Evolutionary conservation across 2,888 invertebrate genomes (phyloP).

Genomic region (Thalpophila matura): DNA sequence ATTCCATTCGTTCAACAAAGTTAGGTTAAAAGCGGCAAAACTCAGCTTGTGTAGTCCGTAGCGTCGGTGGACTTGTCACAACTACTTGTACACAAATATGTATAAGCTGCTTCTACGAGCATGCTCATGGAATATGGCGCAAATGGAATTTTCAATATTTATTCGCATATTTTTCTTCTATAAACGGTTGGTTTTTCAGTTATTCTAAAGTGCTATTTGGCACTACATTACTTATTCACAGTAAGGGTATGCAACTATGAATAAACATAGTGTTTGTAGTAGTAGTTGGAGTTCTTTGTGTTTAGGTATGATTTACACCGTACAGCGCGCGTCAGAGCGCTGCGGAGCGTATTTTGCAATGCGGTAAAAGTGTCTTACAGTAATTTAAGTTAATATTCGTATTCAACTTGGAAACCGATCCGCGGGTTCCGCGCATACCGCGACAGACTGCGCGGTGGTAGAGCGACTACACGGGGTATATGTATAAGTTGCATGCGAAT

Average conservation of each 20-base stretch:
- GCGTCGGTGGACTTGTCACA: slow-evolving; percentile 34
- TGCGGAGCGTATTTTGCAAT: too few relatives aligned
- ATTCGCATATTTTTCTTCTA: neutral
- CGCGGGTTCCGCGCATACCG: too few relatives aligned
- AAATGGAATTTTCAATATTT: slow-evolving; percentile 37
- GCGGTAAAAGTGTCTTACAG: too few relatives aligned
- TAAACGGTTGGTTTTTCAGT: slow-evolving; percentile 29
- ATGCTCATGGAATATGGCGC: slow-evolving; percentile 2
- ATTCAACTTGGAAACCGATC: too few relatives aligned
- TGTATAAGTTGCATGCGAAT: too few relatives aligned
- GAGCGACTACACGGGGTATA: too few relatives aligned
- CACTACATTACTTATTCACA: slow-evolving; percentile 39
- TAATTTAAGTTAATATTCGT: too few relatives aligned
- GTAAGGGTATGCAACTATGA: slow-evolving; percentile 17
- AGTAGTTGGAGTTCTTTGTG: too few relatives aligned
- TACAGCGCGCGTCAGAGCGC: too few relatives aligned
- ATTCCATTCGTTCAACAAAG: slow-evolving; percentile 56
- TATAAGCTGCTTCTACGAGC: slow-evolving; percentile 34
- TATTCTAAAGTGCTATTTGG: slow-evolving; percentile 32
- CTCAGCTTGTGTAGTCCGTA: slow-evolving; percentile 31
- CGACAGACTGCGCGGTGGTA: too few relatives aligned
- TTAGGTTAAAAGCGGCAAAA: slow-evolving; percentile 56
- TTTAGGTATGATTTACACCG: too few relatives aligned
- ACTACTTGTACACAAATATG: slow-evolving; percentile 41
- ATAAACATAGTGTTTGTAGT: slow-evolving; percentile 13